phyloP scores from a whole-genome alignment of 92 coral and sea anemone genomes.

The Epizoanthus scotinus region DNA sequence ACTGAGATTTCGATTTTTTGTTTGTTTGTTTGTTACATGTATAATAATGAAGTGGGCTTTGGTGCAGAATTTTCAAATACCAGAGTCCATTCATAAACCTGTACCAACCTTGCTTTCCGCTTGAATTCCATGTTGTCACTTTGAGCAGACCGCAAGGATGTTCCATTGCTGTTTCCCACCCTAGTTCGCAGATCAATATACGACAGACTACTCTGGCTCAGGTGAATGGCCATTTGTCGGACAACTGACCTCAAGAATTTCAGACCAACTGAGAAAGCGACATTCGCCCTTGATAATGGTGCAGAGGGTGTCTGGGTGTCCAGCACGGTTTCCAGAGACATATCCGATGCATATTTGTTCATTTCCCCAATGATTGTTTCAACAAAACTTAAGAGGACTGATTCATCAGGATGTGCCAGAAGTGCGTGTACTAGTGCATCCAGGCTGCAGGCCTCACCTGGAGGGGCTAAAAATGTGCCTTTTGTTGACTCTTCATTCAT shows the following conservation, averaged over 20 bases:
- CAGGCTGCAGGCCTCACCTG: constrained; percentile 63
- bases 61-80: neutral
- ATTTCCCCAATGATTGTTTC: constrained; percentile 76
- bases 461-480: neutral
- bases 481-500: constrained; percentile 42
- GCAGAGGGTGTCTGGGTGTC: constrained; percentile 37
- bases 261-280: constrained; percentile 71
- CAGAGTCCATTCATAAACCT: no score
- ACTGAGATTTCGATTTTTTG: no score
- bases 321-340: constrained; percentile 56
- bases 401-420: constrained; percentile 66
- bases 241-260: constrained; percentile 83
- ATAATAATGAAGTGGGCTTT: neutral
- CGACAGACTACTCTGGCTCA: constrained; percentile 81
- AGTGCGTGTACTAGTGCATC: constrained; percentile 79
- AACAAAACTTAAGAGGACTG: constrained; percentile 70
- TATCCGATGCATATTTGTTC: constrained; percentile 68
- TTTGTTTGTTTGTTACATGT: no score
- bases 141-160: constrained; percentile 59
- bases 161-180: constrained; percentile 61
- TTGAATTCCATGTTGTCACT: constrained; percentile 66
- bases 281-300: constrained; percentile 44
- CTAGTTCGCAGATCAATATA: constrained; percentile 79
- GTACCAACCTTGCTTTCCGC: constrained; percentile 72
- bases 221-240: constrained; percentile 84